phyloP scores from a whole-genome alignment of 2,113 vertebrate genomes.

The Elachura formosa region DNA sequence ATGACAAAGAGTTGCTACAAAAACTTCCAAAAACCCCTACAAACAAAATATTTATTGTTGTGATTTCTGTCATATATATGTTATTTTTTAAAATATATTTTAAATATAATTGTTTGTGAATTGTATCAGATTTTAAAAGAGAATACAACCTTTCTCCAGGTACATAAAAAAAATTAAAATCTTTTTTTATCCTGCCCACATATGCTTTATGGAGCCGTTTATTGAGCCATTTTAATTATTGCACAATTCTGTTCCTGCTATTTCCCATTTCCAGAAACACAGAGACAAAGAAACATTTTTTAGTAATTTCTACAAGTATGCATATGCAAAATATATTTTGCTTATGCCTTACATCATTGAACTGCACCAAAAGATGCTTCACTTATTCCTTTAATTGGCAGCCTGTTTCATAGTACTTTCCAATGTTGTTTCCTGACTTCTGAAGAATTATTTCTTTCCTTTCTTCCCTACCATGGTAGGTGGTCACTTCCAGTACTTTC shows the following conservation, averaged over 20 bases:
- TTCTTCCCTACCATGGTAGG: background rate
- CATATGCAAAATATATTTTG: background rate
- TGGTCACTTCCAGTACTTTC: background rate
- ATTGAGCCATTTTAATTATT: background rate
- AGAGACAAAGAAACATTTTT: background rate
- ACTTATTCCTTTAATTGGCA: background rate
- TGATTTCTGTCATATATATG: background rate
- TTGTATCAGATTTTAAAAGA: background rate
- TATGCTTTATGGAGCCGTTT: background rate
- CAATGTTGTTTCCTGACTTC: background rate
- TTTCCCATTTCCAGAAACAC: background rate
- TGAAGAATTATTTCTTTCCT: background rate
- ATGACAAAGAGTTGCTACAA: background rate
- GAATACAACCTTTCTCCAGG: background rate
- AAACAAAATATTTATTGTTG: background rate
- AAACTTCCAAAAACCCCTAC: background rate
- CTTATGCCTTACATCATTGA: background rate
- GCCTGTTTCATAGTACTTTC: background rate
- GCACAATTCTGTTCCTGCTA: background rate
- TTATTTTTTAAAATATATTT: background rate
- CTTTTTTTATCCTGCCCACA: background rate
- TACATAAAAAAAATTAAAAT: background rate
- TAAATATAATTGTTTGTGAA: background rate
- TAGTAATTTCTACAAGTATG: background rate
- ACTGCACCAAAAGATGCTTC: background rate